Base-by-base conservation (phyloP, 2,888 invertebrate genomes). In the Coenonympha glycerion region DNA sequence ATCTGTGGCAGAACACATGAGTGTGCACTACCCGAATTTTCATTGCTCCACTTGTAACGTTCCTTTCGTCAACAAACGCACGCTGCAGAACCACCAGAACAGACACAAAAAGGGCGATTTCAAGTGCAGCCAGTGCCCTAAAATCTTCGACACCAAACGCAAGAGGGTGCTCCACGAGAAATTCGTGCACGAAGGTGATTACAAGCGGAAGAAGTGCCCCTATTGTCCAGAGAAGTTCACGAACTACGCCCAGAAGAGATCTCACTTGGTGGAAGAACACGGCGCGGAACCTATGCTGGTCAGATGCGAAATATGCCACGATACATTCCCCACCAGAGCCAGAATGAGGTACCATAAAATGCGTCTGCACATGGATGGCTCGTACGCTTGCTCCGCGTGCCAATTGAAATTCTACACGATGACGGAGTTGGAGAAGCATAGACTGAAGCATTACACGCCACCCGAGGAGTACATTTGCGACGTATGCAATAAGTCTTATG, bases 391-490 rank as follows among this genome's bases (percentile, higher is more conserved):
- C 28, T 49, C 55, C 0, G 42, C 51, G 3, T 66, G 66, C 31
- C 61, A 60, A 11, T 61, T 55, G 53, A 52, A 47, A 2, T 64
- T 64, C 6, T 74, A 71, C 39, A 61, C 67, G 1, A 75, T 69
- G 46, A 65, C 66, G 18, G 68, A 69, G 48, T 60, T 79, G 30
- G 72, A 69, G 21, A 64, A 64, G 13, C 80, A 80, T 53, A 69
- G 72, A 67, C 64, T 70, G 33, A 73, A 69, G 36, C 80, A 80
- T 47, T n/a, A n/a, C n/a, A 69, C 70, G 0, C 73, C 68, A 1
- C 28, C 33, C 6, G 64, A 63, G n/a, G 60, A 63, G n/a, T 74
- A 65, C 39, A 59, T 66, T 33, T 78, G 78, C 45, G 55, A 61
- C 0, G 31, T 74, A 0, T 79, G 77, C 31, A 52, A 60, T 2